phyloP scores from a whole-genome alignment of 2,888 invertebrate species.

The Lepidochitona cinerea region DNA sequence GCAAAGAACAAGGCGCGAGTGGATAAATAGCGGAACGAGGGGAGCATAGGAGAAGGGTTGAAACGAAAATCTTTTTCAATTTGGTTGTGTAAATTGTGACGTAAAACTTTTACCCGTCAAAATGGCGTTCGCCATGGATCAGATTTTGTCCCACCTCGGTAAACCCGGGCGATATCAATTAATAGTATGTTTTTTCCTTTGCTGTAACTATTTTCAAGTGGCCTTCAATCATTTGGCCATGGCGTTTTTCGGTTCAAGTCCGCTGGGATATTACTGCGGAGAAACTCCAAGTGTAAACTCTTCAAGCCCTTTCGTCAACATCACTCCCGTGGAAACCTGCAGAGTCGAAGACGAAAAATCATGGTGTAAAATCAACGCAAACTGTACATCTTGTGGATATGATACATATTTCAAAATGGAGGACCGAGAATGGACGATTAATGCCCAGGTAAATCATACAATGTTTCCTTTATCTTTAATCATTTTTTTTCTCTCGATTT shows the following conservation, averaged over 20 bases:
- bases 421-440: constrained; percentile 24
- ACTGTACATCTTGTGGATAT: not conserved
- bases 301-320: not conserved
- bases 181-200: not conserved
- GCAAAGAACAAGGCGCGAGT: no score
- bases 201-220: not conserved
- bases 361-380: constrained; percentile 1
- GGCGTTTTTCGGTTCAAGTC: constrained; percentile 9
- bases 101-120: no score
- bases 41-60: no score
- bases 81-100: no score
- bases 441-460: constrained; percentile 20
- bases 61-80: no score
- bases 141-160: not conserved
- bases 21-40: no score
- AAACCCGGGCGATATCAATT: constrained; percentile 8
- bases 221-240: constrained; percentile 10
- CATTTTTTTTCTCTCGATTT: no score
- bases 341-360: not conserved
- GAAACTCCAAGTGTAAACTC: not conserved
- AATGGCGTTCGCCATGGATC: not conserved
- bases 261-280: not conserved
- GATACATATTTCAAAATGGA: not conserved
- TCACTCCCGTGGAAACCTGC: not conserved
- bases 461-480: no score